Conservation (phyloP, 1,140 invertebrate species). For the Catajapyx aquilonaris region DNA sequence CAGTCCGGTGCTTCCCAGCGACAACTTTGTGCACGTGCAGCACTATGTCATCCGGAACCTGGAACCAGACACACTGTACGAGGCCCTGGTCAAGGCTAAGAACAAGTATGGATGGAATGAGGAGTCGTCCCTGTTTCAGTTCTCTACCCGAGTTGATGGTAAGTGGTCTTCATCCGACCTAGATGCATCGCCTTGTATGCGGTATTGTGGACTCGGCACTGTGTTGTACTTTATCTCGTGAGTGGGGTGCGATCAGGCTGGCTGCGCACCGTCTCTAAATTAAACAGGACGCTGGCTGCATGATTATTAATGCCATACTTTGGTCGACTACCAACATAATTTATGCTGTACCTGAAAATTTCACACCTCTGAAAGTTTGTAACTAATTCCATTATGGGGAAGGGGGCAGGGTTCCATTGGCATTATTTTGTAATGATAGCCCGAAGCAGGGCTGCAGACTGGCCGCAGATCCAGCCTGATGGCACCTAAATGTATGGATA, state of each 20-base stretch:
- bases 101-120: constrained; percentile 42
- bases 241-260: not conserved
- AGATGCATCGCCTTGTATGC: not conserved
- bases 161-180: not conserved
- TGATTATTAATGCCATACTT: not conserved
- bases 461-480: too few species aligned
- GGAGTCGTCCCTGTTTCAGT: constrained; percentile 38
- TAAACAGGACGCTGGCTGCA: not conserved
- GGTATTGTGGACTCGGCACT: not conserved
- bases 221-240: not conserved
- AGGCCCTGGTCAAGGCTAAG: constrained; percentile 38
- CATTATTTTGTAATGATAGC: too few species aligned
- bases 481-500: too few species aligned
- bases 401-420: too few species aligned
- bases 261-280: too few species aligned
- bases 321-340: not conserved
- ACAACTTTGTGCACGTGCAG: constrained; percentile 27
- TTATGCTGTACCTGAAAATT: not conserved
- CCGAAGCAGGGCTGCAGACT: too few species aligned
- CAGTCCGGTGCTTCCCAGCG: constrained; percentile 8
- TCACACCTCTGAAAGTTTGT: too few species aligned
- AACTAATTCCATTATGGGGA: too few species aligned
- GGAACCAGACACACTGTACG: constrained; percentile 34
- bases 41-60: constrained; percentile 31
- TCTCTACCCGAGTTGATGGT: constrained; percentile 16